Percentiles rank a stretch among this genome's conserved stretches.
Conservation (phyloP, 2,113 vertebrate species). For the Cathartes aura region DNA sequence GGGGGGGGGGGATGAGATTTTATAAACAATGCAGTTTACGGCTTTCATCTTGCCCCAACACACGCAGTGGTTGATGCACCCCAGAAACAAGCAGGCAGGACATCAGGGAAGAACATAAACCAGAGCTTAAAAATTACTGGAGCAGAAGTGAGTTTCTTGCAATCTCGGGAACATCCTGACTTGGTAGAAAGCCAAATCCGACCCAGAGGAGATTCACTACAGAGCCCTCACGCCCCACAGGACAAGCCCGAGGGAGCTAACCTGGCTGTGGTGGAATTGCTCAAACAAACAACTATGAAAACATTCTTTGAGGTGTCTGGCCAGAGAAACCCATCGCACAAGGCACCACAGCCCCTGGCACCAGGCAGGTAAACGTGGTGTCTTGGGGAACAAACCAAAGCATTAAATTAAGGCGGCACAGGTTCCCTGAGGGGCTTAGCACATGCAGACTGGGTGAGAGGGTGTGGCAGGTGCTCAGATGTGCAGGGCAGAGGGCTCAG, state of each 20-base stretch:
- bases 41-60: neutral
- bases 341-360: neutral
- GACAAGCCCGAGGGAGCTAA: neutral
- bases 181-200: constrained; percentile 21
- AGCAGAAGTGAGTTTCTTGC: constrained; percentile 42
- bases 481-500: neutral
- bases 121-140: constrained; percentile 17
- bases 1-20: neutral
- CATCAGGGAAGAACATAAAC: neutral
- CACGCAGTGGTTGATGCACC: neutral
- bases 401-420: neutral
- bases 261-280: neutral
- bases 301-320: neutral
- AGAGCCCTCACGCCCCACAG: neutral
- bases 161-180: constrained; percentile 4
- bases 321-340: neutral
- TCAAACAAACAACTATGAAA: neutral
- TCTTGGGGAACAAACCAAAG: neutral
- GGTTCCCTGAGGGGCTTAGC: neutral
- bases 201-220: neutral
- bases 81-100: neutral
- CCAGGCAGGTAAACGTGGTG: fast-evolving
- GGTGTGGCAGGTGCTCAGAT: neutral
- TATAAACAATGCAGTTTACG: neutral
- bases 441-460: neutral